Base-by-base conservation (phyloP, 2,797 vertebrate species). In the Lindbergichthys nudifrons region DNA sequence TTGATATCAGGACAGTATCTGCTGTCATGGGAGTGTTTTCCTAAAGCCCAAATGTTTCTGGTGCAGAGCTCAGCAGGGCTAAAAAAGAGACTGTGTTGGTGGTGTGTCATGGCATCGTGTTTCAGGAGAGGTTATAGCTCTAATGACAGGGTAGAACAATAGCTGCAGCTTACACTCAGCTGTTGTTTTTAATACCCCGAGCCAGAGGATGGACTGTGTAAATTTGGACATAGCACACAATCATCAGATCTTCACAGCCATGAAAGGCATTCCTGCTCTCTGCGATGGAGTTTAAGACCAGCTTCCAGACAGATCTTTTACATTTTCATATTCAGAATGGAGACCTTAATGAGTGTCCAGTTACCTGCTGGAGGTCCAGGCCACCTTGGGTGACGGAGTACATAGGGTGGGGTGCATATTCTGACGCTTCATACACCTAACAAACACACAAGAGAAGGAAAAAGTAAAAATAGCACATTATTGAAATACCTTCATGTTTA, bases 311-410 rank as follows among this genome's bases (percentile, higher is more conserved):
- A 75, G 13, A 61, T 69, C 26, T 61, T 58, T 64, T 63, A 5
- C 42, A 53, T 42, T 23, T 70, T 23, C n/a, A n/a, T 26, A 54
- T 42, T 59, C 15, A 72, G 14, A 67, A 47, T 12, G 5, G n/a
- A 58, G 19, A 66, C 18, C 30, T 45, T 30, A 62, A 46, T 23
- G 52, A 46, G 46, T 54, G 57, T 72, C 23, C 41, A 15, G 52
- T 81, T 85, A 93, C 93, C 90, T 93, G 93, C 83, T 94, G 93
- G 75, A 94, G 92, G 70, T 94, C 92, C 62, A 94, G 87, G 70
- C 91, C 92, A 30, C 89, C 89, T 77, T 93, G 93, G 75, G 89
- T 75, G 65, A 94, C 86, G 39, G 93, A 92, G 85, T 93, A 94
- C 66, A 93, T 69, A 50, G 92, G 93, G 82, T 94, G 93, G 19